phyloP scores from a whole-genome alignment of 1,140 invertebrate genomes.

The Bathynomus jamesi region DNA sequence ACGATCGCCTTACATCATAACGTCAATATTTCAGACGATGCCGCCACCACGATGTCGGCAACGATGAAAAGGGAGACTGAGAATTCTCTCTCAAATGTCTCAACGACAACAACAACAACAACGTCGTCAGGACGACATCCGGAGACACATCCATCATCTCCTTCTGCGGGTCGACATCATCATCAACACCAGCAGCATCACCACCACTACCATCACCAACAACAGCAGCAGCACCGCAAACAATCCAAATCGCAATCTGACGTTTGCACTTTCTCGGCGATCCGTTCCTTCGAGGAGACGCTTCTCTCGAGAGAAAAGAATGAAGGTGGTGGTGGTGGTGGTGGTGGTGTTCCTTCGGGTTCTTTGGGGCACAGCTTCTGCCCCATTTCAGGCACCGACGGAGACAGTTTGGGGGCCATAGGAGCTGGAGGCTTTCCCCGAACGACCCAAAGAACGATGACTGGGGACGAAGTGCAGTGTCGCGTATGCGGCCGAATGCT shows the following conservation, averaged over 20 bases:
- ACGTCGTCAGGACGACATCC: neutral
- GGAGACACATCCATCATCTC: neutral
- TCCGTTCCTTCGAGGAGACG: neutral
- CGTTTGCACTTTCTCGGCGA: neutral
- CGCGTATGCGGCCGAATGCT: slow-evolving; percentile 79
- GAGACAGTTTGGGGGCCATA: neutral
- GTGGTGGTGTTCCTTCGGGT: neutral
- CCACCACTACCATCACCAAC: neutral
- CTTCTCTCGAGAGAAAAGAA: neutral
- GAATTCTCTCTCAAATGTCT: neutral
- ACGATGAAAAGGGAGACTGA: neutral
- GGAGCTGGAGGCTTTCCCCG: neutral
- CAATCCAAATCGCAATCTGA: neutral
- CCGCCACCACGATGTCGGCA: neutral
- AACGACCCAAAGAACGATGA: neutral
- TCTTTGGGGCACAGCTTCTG: neutral
- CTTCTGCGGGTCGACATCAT: neutral
- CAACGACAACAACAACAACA: neutral
- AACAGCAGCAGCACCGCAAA: neutral
- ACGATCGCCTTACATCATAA: neutral
- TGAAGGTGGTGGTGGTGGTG: neutral
- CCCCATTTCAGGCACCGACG: neutral
- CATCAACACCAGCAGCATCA: neutral
- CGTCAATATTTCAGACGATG: neutral
- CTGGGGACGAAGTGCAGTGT: slow-evolving; percentile 67